Percentiles rank a stretch among this genome's conserved stretches.
Evolutionary conservation across 2,888 invertebrate species (phyloP).

Genomic region (Smittia sp.): DNA sequence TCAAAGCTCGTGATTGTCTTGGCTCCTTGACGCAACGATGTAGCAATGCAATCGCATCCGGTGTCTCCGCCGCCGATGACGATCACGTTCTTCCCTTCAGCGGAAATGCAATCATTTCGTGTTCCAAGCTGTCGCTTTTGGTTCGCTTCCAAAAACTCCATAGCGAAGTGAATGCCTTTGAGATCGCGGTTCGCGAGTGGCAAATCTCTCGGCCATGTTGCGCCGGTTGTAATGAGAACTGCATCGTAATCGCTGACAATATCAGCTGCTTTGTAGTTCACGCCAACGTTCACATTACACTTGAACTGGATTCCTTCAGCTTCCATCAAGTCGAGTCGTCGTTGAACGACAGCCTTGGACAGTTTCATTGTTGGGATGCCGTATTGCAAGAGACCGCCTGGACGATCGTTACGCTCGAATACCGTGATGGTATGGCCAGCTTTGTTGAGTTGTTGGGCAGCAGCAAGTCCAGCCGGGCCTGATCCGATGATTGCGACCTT

Average conservation of each 20-base stretch:
- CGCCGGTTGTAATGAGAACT: slow-evolving; percentile 85
- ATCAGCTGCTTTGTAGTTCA: slow-evolving; percentile 77
- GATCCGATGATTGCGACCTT: slow-evolving; percentile 88
- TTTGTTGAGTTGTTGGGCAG: slow-evolving; percentile 93
- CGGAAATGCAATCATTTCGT: slow-evolving; percentile 63
- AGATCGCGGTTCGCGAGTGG: slow-evolving; percentile 82
- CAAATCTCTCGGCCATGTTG: slow-evolving; percentile 94
- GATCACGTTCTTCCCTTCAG: slow-evolving; percentile 91
- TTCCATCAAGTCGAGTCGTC: slow-evolving; percentile 80
- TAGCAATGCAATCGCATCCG: slow-evolving; percentile 97
- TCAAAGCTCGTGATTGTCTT: slow-evolving; percentile 92
- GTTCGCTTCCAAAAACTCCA: slow-evolving; percentile 95
- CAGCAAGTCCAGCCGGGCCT: slow-evolving; percentile 91
- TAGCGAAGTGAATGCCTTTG: slow-evolving; percentile 94
- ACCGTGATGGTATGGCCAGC: slow-evolving; percentile 95
- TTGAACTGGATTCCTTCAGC: slow-evolving; percentile 89
- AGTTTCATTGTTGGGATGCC: slow-evolving; percentile 99
- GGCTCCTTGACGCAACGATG: slow-evolving; percentile 91
- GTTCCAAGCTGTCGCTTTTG: slow-evolving; percentile 89
- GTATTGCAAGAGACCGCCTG: slow-evolving; percentile 93
- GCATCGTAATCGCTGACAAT: slow-evolving; percentile 73
- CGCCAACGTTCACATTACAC: slow-evolving; percentile 80
- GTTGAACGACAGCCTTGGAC: slow-evolving; percentile 86
- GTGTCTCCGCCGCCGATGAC: slow-evolving; percentile 88
- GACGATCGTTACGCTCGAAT: slow-evolving; percentile 92